phyloP scores from a whole-genome alignment of 1,140 invertebrate species.

The Thalassaphorura encarpata region DNA sequence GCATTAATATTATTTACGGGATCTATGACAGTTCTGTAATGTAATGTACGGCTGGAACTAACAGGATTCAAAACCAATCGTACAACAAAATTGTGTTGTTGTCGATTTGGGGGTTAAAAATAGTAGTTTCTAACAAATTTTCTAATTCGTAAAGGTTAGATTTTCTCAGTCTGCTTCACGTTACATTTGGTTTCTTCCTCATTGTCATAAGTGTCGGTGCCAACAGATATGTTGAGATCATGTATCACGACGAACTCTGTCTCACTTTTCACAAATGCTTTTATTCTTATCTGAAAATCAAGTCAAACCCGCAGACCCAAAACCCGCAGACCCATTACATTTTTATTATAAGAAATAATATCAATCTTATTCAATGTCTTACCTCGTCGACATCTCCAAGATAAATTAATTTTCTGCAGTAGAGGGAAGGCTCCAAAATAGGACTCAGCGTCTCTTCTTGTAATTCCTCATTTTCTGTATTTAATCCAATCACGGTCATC shows the following conservation, averaged over 20 bases:
- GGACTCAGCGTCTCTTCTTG: background rate
- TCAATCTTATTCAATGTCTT: background rate
- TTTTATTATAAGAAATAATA: background rate
- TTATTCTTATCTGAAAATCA: background rate
- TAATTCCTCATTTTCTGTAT: background rate
- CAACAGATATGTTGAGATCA: background rate
- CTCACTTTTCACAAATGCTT: background rate
- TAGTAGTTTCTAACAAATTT: too few species aligned
- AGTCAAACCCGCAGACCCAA: background rate
- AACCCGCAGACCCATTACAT: background rate
- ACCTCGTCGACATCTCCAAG: background rate
- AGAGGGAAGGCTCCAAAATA: background rate
- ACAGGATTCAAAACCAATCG: too few species aligned
- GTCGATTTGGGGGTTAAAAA: too few species aligned
- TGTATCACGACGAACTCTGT: background rate
- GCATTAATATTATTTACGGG: too few species aligned
- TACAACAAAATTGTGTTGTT: too few species aligned
- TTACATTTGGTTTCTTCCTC: too few species aligned
- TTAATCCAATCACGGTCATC: background rate
- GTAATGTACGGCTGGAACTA: too few species aligned
- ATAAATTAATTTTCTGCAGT: background rate
- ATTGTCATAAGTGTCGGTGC: too few species aligned
- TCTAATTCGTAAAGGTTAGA: too few species aligned
- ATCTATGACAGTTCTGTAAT: too few species aligned
- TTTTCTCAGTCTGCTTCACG: too few species aligned